These are phyloP conservation scores for Patella pellucida DNA, from an alignment of 2,888 invertebrate genomes.

Conservation along the genomic window DNA sequence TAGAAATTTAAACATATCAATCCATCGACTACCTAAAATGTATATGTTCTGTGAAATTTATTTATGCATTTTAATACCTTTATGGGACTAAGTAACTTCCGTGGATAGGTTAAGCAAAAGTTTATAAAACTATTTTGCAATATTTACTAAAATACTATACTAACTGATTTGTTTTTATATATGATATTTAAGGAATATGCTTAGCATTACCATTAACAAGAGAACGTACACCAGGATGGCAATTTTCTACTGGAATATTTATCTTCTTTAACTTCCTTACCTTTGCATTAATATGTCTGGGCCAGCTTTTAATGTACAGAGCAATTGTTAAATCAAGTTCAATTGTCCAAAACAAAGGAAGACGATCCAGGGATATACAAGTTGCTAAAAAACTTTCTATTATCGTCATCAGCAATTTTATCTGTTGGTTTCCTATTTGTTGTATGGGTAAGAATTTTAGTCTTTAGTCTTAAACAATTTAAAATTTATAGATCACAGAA, in stretches of 20 bases:
- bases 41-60: too few species aligned
- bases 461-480: too few species aligned
- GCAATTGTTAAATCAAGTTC: slow-evolving; percentile 31
- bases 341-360: slow-evolving; percentile 18
- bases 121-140: too few species aligned
- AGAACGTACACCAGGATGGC: slow-evolving; percentile 65
- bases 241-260: slow-evolving; percentile 65
- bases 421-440: slow-evolving; percentile 61
- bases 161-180: background rate
- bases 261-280: slow-evolving; percentile 61
- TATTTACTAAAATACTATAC: background rate
- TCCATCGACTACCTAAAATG: too few species aligned
- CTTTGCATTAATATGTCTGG: slow-evolving; percentile 59
- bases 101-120: too few species aligned
- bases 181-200: slow-evolving; percentile 55
- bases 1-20: too few species aligned
- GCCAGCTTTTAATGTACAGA: slow-evolving; percentile 64
- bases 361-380: slow-evolving; percentile 43
- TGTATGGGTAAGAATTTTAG: slow-evolving; percentile 20
- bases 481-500: too few species aligned
- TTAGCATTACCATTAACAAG: slow-evolving; percentile 66
- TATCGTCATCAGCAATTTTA: slow-evolving; percentile 57
- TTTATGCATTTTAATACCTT: too few species aligned
- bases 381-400: slow-evolving; percentile 61
- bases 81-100: too few species aligned